These are phyloP conservation scores for Keiferia lycopersicella DNA, from an alignment of 2,888 invertebrate genomes.

Conservation along the genomic window DNA sequence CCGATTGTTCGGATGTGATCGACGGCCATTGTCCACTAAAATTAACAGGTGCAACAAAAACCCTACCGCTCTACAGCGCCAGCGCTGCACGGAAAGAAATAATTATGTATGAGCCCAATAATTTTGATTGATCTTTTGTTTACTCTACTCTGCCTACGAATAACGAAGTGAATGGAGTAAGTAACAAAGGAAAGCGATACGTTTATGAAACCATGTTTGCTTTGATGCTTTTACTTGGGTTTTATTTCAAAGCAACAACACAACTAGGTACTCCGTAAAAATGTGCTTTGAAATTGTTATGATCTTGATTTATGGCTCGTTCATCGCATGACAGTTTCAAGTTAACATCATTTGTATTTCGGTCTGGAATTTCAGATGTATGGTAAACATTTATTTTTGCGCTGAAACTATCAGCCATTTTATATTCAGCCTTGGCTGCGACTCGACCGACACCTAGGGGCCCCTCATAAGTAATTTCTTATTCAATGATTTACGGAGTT, in stretches of 20 bases:
- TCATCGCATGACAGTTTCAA: conserved; percentile 23
- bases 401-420: conserved; percentile 29
- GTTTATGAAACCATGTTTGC: conserved; percentile 8
- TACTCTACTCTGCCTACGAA: conserved; percentile 3
- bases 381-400: conserved; percentile 18
- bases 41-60: conserved; percentile 66
- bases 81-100: conserved; percentile 24
- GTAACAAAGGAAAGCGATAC: conserved; percentile 8
- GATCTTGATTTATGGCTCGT: conserved; percentile 22
- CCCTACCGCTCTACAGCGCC: conserved; percentile 41
- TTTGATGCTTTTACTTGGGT: conserved; percentile 14
- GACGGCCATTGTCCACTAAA: conserved; percentile 65
- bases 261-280: conserved; percentile 7
- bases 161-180: conserved; percentile 14
- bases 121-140: conserved; percentile 21
- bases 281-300: conserved; percentile 17
- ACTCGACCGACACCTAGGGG: conserved; percentile 38
- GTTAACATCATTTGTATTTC: conserved; percentile 21
- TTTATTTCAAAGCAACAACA: conserved; percentile 13
- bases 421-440: conserved; percentile 46
- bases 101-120: conserved; percentile 19
- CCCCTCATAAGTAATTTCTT: conserved; percentile 42
- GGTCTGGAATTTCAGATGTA: conserved; percentile 20
- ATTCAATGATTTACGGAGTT: conserved; percentile 46
- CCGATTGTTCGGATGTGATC: conserved; percentile 62